Base-by-base conservation (phyloP, 2,797 vertebrate genomes). In the Phylloscopus collybita region DNA sequence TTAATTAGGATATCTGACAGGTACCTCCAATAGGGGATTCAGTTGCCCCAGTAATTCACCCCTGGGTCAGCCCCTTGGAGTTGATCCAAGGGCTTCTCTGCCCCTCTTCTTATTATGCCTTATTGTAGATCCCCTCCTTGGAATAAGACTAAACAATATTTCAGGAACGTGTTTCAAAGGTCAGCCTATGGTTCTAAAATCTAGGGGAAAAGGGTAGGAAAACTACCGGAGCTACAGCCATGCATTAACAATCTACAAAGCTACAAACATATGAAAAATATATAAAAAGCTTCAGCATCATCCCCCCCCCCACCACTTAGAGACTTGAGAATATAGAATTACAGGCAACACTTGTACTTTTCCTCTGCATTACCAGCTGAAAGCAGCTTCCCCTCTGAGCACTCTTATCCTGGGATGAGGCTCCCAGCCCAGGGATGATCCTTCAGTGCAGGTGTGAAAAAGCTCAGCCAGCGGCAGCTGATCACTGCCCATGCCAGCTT, bases 351-450 rank as follows among this genome's bases (percentile, higher is more conserved):
- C 83, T 86, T 86, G 9, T n/a, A 5, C 56, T 70, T 95, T 69
- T 51, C 44, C 73, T 70, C 34, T 67, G 65, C 32, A 10, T 80
- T 57, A 34, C 3, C 66, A 69, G 65, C 61, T 61, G 72, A 65
- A 93, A 91, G 92, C 75, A 54, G 93, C 82, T 93, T 94, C 54
- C 15, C 32, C 38, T 34, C 38, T 61, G 27, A 95, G 86, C 27
- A 2, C 3, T 4, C 45, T 88, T n/a, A 85, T 92, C 83, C 44
- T 0, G 4, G 88, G 88, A 40, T 69, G 67, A 66, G 66, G 50
- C 30, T 60, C 53, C 36, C 21, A 84, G 80, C 17, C 54, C 44
- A 9, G 66, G 12, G 57, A 72, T 94, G 67, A 91, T 93, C 92
- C 81, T 61, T n/a, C 84, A 64, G 64, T 78, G 29, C 72, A 25